Conservation (phyloP, 2,797 vertebrate species). For the Trichosurus vulpecula region DNA sequence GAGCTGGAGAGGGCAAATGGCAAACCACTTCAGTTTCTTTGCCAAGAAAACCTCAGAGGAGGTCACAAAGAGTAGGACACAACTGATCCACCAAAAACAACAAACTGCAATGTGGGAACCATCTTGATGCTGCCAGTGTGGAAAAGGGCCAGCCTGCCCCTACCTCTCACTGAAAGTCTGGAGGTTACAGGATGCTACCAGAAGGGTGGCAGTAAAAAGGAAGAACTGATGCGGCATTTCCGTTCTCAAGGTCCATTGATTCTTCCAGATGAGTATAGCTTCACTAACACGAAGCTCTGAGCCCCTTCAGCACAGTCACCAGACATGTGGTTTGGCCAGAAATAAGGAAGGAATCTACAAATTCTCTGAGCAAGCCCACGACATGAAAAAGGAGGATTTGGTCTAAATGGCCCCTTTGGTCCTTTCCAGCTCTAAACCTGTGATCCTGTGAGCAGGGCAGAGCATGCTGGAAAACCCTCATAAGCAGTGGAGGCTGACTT, state of each 20-base stretch:
- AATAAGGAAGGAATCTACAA: background rate
- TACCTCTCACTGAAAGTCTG: background rate
- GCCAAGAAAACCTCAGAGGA: background rate
- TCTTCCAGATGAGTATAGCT: background rate
- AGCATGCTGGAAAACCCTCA: background rate
- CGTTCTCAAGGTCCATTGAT: background rate
- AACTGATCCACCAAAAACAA: background rate
- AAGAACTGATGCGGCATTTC: background rate
- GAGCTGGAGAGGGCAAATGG: background rate
- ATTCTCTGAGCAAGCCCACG: background rate
- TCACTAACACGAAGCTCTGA: background rate
- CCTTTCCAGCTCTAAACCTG: background rate
- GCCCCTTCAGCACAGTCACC: background rate
- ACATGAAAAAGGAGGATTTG: background rate
- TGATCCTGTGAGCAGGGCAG: background rate
- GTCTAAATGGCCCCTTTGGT: slow-evolving; percentile 5
- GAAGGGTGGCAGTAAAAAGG: background rate
- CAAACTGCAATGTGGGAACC: background rate
- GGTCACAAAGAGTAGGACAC: background rate
- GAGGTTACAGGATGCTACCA: background rate
- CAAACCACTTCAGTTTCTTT: background rate
- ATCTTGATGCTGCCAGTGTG: background rate
- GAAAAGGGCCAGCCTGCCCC: background rate
- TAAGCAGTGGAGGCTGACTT: background rate
- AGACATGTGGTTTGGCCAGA: background rate